Evolutionary conservation across 2,888 invertebrate species (phyloP).

Genomic region (Smittia sp.): DNA sequence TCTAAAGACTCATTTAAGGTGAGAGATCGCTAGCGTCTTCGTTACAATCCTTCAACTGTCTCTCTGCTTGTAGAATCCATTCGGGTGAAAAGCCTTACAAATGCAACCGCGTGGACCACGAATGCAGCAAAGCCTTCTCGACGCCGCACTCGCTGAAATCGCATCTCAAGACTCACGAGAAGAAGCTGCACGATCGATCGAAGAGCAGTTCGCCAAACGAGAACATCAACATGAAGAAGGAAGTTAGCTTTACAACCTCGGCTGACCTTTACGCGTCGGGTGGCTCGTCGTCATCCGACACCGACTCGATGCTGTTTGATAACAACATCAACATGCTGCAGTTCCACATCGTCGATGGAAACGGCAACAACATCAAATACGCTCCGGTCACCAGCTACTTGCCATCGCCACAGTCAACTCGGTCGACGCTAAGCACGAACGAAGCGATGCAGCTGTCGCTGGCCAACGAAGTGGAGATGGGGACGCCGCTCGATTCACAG

Average conservation of each 20-base stretch:
- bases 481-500: conserved; percentile 56
- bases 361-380: conserved; percentile 32
- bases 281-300: conserved; percentile 37
- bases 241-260: conserved; percentile 40
- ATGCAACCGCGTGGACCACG: conserved; percentile 55
- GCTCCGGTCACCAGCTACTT: background rate
- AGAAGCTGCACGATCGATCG: conserved; percentile 44
- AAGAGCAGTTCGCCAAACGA: background rate
- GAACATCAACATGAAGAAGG: background rate
- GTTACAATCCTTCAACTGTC: no score
- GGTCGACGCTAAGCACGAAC: conserved; percentile 46
- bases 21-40: no score
- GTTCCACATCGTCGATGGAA: conserved; percentile 30
- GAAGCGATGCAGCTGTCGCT: conserved; percentile 68
- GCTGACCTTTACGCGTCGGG: conserved; percentile 34
- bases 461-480: conserved; percentile 70
- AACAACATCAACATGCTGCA: background rate
- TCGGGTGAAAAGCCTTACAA: conserved; percentile 78
- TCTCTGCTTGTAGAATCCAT: conserved; percentile 48
- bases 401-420: conserved; percentile 40
- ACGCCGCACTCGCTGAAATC: conserved; percentile 80
- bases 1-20: conserved; percentile 57
- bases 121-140: conserved; percentile 74
- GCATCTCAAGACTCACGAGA: conserved; percentile 73
- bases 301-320: conserved; percentile 23